phyloP scores from a whole-genome alignment of 2,113 vertebrate species.

The Phalacrocorax carbo region DNA sequence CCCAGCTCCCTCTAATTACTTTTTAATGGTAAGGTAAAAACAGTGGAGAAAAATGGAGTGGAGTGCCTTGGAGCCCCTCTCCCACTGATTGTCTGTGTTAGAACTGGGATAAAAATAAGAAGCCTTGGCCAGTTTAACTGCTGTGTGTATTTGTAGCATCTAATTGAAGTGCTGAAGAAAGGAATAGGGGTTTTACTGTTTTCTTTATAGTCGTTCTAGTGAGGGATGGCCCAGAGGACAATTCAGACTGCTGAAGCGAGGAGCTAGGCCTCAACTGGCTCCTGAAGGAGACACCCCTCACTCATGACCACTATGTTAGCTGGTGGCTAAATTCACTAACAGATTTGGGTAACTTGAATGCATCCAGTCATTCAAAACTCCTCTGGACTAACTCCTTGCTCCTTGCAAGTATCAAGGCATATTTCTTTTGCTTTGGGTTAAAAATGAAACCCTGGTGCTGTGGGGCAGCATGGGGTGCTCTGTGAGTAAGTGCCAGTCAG shows the following conservation, averaged over 20 bases:
- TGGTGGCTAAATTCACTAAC: background rate
- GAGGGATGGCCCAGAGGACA: background rate
- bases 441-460: background rate
- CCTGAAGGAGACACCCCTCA: background rate
- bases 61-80: background rate
- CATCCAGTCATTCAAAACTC: background rate
- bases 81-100: fast-evolving
- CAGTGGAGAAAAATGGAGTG: background rate
- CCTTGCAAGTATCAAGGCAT: background rate
- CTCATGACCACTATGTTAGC: fast-evolving
- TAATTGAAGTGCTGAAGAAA: background rate
- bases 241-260: background rate
- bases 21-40: background rate
- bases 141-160: background rate
- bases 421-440: background rate
- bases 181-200: background rate
- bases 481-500: background rate
- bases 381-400: background rate
- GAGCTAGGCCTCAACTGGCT: background rate
- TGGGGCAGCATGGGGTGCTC: background rate
- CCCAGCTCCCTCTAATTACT: background rate
- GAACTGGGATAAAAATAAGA: background rate
- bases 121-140: background rate
- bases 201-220: background rate
- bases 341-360: background rate